A percentile compares a stretch with the other conserved stretches of the same genome.
Evolutionary conservation across 2,113 vertebrate species (phyloP).

Genomic region (Epinephelus moara): DNA sequence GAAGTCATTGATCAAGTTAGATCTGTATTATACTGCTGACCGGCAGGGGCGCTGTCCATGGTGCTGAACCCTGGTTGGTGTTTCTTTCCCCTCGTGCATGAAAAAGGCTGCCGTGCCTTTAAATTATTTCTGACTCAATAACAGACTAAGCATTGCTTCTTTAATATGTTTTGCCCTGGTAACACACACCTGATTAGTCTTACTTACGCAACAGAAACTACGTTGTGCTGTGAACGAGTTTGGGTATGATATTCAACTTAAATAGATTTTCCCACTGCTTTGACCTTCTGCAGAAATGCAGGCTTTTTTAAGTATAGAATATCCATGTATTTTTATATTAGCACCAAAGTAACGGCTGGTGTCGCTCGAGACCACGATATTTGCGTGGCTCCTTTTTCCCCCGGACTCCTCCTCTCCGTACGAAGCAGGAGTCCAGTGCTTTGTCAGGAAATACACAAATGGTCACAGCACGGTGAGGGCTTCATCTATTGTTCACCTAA

Average conservation of each 20-base stretch:
- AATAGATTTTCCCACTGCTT: background rate
- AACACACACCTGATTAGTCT: background rate
- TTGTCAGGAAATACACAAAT: slow-evolving; percentile 42
- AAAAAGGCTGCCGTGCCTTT: background rate
- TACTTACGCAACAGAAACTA: background rate
- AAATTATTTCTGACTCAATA: background rate
- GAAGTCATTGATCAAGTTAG: background rate
- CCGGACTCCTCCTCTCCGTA: slow-evolving; percentile 58
- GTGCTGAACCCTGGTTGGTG: slow-evolving; percentile 30
- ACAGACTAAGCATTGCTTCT: background rate
- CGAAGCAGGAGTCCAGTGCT: background rate
- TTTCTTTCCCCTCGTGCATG: no score
- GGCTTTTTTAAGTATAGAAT: no score
- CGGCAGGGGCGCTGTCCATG: slow-evolving; percentile 32
- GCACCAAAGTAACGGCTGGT: slow-evolving; percentile 40
- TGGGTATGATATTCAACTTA: background rate
- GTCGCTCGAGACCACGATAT: slow-evolving; percentile 68
- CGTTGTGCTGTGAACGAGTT: background rate
- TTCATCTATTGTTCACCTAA: background rate
- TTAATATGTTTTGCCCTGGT: background rate
- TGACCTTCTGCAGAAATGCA: background rate
- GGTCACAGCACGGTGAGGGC: background rate
- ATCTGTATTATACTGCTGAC: background rate
- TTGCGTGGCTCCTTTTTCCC: background rate
- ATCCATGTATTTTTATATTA: background rate